Conservation (phyloP, 1,140 invertebrate species). For the Drosophila mayri region DNA sequence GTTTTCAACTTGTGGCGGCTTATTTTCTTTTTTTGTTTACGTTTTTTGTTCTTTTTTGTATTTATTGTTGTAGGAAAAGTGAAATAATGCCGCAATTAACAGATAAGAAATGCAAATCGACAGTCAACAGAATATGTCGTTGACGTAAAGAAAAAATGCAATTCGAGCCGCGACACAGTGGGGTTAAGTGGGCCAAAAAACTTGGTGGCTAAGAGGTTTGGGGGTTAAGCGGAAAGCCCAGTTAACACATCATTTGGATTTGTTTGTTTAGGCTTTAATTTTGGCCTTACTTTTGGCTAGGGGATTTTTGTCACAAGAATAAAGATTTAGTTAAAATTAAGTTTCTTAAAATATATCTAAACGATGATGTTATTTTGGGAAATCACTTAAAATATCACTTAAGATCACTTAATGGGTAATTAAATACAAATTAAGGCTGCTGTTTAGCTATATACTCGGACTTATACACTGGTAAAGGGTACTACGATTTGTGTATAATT, state of each 20-base stretch:
- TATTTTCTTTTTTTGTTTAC: background rate
- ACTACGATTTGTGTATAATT: background rate
- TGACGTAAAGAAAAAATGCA: constrained; percentile 23
- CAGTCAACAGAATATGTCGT: constrained; percentile 38
- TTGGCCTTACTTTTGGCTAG: too few relatives aligned
- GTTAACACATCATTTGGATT: background rate
- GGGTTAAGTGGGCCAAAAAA: constrained; percentile 19
- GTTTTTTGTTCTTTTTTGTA: constrained; percentile 27
- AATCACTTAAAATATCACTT: background rate
- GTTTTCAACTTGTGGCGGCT: constrained; percentile 58
- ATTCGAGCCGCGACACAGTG: constrained; percentile 18
- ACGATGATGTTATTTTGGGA: background rate
- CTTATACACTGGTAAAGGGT: background rate
- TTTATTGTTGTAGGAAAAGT: constrained; percentile 20
- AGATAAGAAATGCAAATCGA: constrained; percentile 68
- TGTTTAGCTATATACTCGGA: background rate
- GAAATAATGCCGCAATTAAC: constrained; percentile 66
- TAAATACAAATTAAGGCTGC: background rate
- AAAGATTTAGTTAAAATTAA: background rate
- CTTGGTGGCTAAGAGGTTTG: background rate
- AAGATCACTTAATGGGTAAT: background rate
- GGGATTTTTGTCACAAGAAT: too few relatives aligned
- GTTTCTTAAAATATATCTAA: background rate
- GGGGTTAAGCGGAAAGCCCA: background rate
- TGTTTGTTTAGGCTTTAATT: background rate